Evolutionary conservation across 2,797 vertebrate genomes (phyloP), one percentile per base, ranked within the genome.

Genomic region (Muscicapa comitata): DNA sequence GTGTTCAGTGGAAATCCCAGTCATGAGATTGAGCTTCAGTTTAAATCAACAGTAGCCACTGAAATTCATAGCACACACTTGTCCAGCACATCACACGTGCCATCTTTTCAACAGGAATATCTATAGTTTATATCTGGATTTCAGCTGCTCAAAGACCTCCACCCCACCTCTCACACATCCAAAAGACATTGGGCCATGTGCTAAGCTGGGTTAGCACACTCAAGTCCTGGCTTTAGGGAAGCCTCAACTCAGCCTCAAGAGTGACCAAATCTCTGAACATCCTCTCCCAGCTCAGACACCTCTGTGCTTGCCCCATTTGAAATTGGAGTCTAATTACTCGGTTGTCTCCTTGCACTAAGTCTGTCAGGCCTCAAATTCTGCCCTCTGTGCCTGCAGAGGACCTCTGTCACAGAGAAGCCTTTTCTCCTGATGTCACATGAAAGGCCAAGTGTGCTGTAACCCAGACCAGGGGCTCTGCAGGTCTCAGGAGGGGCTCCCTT

Each of bases 401-500:
- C 18, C 29, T 70, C 51, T 38, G 3, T 18, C 45, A 24, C 14
- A 54, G 59, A 11, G 23, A 42, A 51, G 23, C 13, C 20, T 53
- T 67, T 33, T 11, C 25, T 51, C 18, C 55, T 54, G 37, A 37
- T 18, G 58, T 48, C 17, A 18, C 11, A 4, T 9, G 58, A 26
- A 77, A 83, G 4, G 7, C 17, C 71, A 15, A 2, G 0, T 0
- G 0, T 23, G 43, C 35, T 70, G 6, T 20, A 10, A 9, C 3
- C 20, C 86, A 73, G 66, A 16, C 31, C 62, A 51, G 0, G 1
- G 51, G 59, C 54, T 79, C 59, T 59, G 51, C 29, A 58, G 48
- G 8, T 10, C 25, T 18, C n/a, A 7, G 40, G 29, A 14, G 28
- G 17, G 29, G 72, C 17, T 38, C 26, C 28, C 28, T 35, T 12